Evolutionary conservation across 1,140 invertebrate genomes (phyloP).

Genomic region (Papilio glaucus): DNA sequence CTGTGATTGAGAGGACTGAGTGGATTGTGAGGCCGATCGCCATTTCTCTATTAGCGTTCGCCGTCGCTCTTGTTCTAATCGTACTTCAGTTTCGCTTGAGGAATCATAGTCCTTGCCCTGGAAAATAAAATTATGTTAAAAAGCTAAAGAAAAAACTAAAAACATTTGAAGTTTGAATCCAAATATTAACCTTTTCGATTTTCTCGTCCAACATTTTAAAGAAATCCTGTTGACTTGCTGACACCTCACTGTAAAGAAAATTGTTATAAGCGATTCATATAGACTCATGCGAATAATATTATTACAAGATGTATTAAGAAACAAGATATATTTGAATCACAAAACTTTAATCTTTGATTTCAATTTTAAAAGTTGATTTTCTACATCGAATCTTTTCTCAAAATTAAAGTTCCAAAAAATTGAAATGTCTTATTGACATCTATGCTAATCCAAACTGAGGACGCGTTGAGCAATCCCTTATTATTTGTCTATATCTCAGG

Average conservation of each 20-base stretch:
- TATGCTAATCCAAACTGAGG: too few relatives aligned
- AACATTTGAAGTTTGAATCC: neutral
- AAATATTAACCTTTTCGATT: slow-evolving; percentile 90
- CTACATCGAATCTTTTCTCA: too few relatives aligned
- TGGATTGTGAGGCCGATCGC: slow-evolving; percentile 85
- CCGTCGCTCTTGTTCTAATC: slow-evolving; percentile 84
- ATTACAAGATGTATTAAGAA: too few relatives aligned
- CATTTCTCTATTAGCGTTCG: slow-evolving; percentile 85
- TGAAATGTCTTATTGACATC: too few relatives aligned
- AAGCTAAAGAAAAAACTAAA: neutral
- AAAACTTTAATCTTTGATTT: too few relatives aligned
- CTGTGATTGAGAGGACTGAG: slow-evolving; percentile 65
- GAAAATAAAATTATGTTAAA: slow-evolving; percentile 37
- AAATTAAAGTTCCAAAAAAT: too few relatives aligned
- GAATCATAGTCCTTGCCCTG: slow-evolving; percentile 90
- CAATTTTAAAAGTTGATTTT: too few relatives aligned
- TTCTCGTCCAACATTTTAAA: slow-evolving; percentile 96
- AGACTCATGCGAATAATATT: too few relatives aligned
- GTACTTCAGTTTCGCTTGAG: slow-evolving; percentile 86
- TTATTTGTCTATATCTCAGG: too few relatives aligned
- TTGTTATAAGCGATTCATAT: too few relatives aligned
- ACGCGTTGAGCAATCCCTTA: too few relatives aligned
- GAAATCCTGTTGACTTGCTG: slow-evolving; percentile 93
- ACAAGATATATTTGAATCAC: too few relatives aligned
- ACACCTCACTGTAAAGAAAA: slow-evolving; percentile 88